Conservation (phyloP, 92 coral and sea anemone species). For the Blastomussa wellsi region DNA sequence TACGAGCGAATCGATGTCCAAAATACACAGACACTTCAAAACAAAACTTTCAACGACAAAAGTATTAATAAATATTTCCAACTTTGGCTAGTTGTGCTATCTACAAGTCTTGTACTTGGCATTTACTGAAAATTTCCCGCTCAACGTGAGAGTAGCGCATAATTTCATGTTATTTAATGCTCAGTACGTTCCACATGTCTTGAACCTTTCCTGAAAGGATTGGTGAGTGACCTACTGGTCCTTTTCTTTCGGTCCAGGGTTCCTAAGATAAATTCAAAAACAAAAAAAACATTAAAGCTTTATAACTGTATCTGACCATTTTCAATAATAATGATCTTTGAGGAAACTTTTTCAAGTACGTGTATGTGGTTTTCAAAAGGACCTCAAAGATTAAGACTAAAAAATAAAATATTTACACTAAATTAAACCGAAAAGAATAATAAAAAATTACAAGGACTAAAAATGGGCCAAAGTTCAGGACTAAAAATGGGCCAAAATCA, state of each 20-base stretch:
- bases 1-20: neutral
- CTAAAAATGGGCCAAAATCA: too few relatives aligned
- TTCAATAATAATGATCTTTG: neutral
- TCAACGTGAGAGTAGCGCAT: neutral
- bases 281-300: neutral
- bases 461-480: too few relatives aligned
- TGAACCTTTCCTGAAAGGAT: conserved; percentile 68
- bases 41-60: neutral
- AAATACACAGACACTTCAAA: neutral
- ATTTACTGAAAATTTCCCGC: neutral
- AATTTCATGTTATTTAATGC: neutral
- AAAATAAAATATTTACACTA: too few relatives aligned
- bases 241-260: conserved; percentile 70
- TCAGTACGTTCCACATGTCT: conserved; percentile 5
- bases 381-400: too few relatives aligned
- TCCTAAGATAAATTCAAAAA: conserved; percentile 30
- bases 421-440: too few relatives aligned
- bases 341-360: too few relatives aligned
- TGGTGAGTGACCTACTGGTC: conserved; percentile 65
- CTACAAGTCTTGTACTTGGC: neutral
- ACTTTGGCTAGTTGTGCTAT: neutral
- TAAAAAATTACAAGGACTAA: too few relatives aligned
- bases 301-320: neutral
- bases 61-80: neutral
- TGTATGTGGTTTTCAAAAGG: too few relatives aligned